phyloP scores from a whole-genome alignment of 2,888 invertebrate genomes.

The Cyclophora albipunctata region DNA sequence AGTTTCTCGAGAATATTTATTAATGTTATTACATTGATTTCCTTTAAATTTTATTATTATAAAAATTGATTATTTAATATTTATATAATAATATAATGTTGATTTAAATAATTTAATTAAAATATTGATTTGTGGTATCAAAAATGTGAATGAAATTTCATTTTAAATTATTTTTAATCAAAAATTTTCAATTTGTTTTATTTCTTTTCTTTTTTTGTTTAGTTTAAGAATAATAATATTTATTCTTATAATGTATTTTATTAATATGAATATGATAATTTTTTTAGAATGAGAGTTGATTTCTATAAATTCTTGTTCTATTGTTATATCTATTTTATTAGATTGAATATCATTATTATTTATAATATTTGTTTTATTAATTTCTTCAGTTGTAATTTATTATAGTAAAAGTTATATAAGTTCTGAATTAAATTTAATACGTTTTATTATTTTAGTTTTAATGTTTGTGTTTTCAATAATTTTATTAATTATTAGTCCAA shows the following conservation, averaged over 20 bases:
- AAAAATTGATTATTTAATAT: slow-evolving; percentile 63
- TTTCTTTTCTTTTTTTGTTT: slow-evolving; percentile 69
- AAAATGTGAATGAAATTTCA: slow-evolving; percentile 63
- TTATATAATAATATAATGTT: slow-evolving; percentile 45
- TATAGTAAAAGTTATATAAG: slow-evolving; percentile 79
- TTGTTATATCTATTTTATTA: slow-evolving; percentile 74
- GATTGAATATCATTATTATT: slow-evolving; percentile 80
- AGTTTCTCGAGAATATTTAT: slow-evolving; percentile 73
- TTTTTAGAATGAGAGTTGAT: slow-evolving; percentile 75
- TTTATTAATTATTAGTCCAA: slow-evolving; percentile 80
- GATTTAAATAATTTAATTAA: slow-evolving; percentile 80
- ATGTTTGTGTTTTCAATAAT: slow-evolving; percentile 81
- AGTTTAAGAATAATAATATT: slow-evolving; percentile 55
- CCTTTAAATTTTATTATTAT: slow-evolving; percentile 78
- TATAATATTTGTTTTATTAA: slow-evolving; percentile 78
- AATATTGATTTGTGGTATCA: slow-evolving; percentile 81
- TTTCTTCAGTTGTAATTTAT: slow-evolving; percentile 79
- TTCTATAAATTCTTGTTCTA: slow-evolving; percentile 57
- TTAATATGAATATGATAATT: slow-evolving; percentile 55
- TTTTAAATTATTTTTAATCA: slow-evolving; percentile 62
- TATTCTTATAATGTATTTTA: slow-evolving; percentile 58
- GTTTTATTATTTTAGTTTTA: slow-evolving; percentile 79
- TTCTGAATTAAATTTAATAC: slow-evolving; percentile 72
- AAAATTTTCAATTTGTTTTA: slow-evolving; percentile 68
- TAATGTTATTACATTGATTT: slow-evolving; percentile 77